These are phyloP conservation scores for Cacoxenus indagator DNA, from an alignment of 2,888 invertebrate genomes.

Conservation along the genomic window DNA sequence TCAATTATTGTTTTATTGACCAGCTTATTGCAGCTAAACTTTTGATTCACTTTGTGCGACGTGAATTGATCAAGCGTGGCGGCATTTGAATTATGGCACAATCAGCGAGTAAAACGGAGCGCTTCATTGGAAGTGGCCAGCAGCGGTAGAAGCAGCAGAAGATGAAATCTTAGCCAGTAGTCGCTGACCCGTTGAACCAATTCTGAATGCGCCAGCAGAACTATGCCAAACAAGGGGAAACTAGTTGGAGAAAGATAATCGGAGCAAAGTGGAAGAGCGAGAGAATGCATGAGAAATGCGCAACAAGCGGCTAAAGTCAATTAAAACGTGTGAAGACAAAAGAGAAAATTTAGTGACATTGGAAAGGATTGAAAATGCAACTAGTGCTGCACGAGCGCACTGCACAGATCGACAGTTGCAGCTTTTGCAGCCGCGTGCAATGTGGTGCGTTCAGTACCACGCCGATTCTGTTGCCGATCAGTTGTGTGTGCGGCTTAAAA, in stretches of 20 bases:
- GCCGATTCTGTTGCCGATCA: constrained; percentile 52
- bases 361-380: constrained; percentile 40
- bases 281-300: neutral
- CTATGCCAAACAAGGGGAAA: neutral
- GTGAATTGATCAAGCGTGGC: neutral
- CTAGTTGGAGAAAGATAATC: neutral
- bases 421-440: constrained; percentile 34
- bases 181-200: constrained; percentile 55
- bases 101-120: too few relatives aligned
- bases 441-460: constrained; percentile 48
- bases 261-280: neutral
- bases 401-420: constrained; percentile 18
- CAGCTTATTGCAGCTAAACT: neutral
- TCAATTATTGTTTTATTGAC: neutral
- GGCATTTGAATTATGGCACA: neutral
- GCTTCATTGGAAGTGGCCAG: neutral
- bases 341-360: neutral
- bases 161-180: neutral
- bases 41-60: neutral
- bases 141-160: neutral
- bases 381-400: constrained; percentile 31
- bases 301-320: neutral
- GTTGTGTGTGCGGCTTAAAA: constrained; percentile 41
- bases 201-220: constrained; percentile 32
- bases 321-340: neutral